Evolutionary conservation across 2,797 vertebrate species (phyloP).

Genomic region (Nyctibius grandis): DNA sequence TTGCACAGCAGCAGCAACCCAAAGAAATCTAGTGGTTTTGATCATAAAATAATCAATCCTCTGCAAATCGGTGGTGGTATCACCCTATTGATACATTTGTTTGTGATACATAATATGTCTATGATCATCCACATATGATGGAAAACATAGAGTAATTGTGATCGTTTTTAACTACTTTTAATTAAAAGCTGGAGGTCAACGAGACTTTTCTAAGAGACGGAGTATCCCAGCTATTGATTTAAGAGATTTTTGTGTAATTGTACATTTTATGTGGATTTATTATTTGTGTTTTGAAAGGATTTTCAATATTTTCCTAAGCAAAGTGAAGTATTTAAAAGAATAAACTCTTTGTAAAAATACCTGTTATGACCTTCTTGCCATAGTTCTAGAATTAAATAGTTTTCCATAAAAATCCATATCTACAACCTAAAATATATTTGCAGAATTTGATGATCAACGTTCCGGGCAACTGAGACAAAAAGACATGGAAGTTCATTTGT

Average conservation of each 20-base stretch:
- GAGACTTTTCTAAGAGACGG: background rate
- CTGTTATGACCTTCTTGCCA: background rate
- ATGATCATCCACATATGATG: background rate
- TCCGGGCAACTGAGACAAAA: background rate
- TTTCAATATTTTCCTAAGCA: background rate
- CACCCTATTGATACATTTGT: background rate
- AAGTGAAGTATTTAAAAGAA: background rate
- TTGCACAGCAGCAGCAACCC: background rate
- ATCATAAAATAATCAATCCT: background rate
- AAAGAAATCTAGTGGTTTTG: background rate
- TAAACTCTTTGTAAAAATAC: background rate
- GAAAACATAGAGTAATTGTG: background rate
- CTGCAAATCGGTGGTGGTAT: background rate
- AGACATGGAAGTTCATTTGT: background rate
- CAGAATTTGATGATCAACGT: background rate
- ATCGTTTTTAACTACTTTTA: background rate
- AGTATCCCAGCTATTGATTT: fast-evolving
- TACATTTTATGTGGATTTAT: background rate
- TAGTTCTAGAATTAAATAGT: background rate
- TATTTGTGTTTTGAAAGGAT: background rate
- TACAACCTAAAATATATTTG: background rate
- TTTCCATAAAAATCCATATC: background rate
- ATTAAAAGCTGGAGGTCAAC: background rate
- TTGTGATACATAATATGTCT: background rate
- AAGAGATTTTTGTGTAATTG: background rate